These are phyloP conservation scores for Fundulus diaphanus DNA, from an alignment of 2,797 vertebrate genomes.

Conservation along the genomic window DNA sequence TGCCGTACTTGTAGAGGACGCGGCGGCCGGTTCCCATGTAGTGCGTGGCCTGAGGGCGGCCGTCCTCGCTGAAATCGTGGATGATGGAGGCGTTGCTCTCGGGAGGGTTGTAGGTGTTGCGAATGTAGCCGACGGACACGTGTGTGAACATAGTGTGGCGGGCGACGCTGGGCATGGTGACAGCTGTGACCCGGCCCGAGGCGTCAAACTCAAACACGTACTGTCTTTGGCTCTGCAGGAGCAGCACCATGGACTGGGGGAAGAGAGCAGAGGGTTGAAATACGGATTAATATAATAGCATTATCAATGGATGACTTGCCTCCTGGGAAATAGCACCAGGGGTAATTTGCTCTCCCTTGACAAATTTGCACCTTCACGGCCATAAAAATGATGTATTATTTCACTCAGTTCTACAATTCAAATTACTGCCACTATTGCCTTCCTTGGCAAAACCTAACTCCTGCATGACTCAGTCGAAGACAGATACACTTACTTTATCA, in stretches of 20 bases:
- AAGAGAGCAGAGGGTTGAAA: slow-evolving; percentile 26
- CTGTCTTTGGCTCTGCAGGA: slow-evolving; percentile 97
- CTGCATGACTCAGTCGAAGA: slow-evolving; percentile 25
- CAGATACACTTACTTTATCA: slow-evolving; percentile 83
- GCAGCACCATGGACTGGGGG: slow-evolving; percentile 95
- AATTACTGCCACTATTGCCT: slow-evolving; percentile 36
- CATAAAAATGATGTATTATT: slow-evolving; percentile 64
- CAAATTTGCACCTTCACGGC: slow-evolving; percentile 60
- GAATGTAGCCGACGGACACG: slow-evolving; percentile 95
- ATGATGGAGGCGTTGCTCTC: slow-evolving; percentile 98
- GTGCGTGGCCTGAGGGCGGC: slow-evolving; percentile 90
- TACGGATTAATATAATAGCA: slow-evolving; percentile 53
- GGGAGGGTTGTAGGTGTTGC: slow-evolving; percentile 96
- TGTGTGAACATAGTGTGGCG: slow-evolving; percentile 98
- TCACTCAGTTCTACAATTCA: slow-evolving; percentile 49
- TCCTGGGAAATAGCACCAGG: slow-evolving; percentile 55
- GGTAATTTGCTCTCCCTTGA: slow-evolving; percentile 58
- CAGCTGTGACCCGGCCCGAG: slow-evolving; percentile 91
- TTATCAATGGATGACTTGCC: slow-evolving; percentile 60
- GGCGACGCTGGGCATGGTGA: slow-evolving; percentile 98
- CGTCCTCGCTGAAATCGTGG: slow-evolving; percentile 95
- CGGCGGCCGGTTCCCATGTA: slow-evolving; percentile 95
- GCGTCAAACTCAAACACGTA: slow-evolving; percentile 98
- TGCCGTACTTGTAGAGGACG: slow-evolving; percentile 98
- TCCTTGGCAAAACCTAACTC: slow-evolving; percentile 17